Evolutionary conservation across 1,140 invertebrate genomes (phyloP), one percentile per base, ranked within the genome.

Genomic region (Caerostris extrusa): DNA sequence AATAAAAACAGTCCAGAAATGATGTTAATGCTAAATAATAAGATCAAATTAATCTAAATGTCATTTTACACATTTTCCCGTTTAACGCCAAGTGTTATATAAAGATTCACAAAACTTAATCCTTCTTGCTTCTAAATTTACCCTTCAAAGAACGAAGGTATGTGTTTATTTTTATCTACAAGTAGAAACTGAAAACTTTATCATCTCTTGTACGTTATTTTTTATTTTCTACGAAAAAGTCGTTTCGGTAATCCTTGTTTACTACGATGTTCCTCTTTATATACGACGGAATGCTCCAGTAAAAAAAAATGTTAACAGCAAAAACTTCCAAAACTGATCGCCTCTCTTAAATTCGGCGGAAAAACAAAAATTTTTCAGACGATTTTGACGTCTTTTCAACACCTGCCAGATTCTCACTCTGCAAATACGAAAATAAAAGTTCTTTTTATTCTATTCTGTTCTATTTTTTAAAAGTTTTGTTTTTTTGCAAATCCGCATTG

Each of bases 301-400:
- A 64, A 17, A 5, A 64, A 67, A 67, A 67, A 67, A 67, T 67
- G n/a, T 67, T 67, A 67, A 17, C 14, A 14, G 61, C 14, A 67
- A 67, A 67, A 67, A 67, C 17, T 67, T 67, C 61, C n/a, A 67
- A 67, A 67, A 67, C 61, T 67, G 61, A 67, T 67, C 61, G 61
- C 6, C 12, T 67, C 61, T 67, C 61, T 67, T 67, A 67, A 67
- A 67, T 67, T n/a, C 61, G n/a, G 61, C 61, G 61, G 61, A 67
- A 67, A 67, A 67, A 12, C 14, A 17, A 67, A 67, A 17, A 17
- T 67, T 0, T 67, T 67, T n/a, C 14, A 34, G 61, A 67, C 61
- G 61, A 67, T 67, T 67, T 67, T 67, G 61, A 67, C 61, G 61
- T 67, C 61, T 67, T 67, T 34, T 67, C 61, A n/a, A n/a, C 61